Evolutionary conservation across 2,888 invertebrate species (phyloP), one percentile per base, ranked within the genome.

Genomic region (Polyommatus icarus): DNA sequence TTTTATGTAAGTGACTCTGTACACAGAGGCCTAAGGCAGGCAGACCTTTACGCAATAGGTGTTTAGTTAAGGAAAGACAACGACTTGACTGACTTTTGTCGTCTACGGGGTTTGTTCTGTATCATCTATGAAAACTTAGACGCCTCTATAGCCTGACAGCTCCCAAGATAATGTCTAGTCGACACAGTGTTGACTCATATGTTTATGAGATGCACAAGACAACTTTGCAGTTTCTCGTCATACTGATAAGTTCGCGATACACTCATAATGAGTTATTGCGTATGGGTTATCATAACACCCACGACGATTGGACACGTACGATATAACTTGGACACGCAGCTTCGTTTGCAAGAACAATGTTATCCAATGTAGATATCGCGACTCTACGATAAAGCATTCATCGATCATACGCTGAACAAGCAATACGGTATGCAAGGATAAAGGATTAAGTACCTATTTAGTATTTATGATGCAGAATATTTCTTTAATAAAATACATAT

Each of bases 251-350:
- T 75, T 75, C 50, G 75, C 75, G 75, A 75, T 75, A 50, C 75
- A 46, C 73, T 24, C 29, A 29, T 67, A 40, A 76, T 57, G 77
- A 77, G 57, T 75, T 73, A 78, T 78, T 77, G 78, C 75, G 40
- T 76, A 73, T 15, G 72, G 78, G 78, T 77, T 78, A 78, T 78
- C 78, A 36, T 40, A 67, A 67, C 67, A 67, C 29, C 61, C 61
- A 61, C 61, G 24, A 24, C 7, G 59, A 57, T n/a, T n/a, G n/a
- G 57, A 20, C n/a, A 20, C 59, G 59, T 59, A 20, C 15, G 18
- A 59, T 59, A 20, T 59, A 59, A 0, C 29, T 24, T 67, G 29
- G 29, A 20, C 29, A 15, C 29, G 15, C 15, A 67, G 29, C 29
- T 67, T 67, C 67, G 29, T 67, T 61, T 67, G 67, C 67, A 29